Base-by-base conservation (phyloP, 53 echinoderm and acorn worm species). In the Echinometra lucunter region DNA sequence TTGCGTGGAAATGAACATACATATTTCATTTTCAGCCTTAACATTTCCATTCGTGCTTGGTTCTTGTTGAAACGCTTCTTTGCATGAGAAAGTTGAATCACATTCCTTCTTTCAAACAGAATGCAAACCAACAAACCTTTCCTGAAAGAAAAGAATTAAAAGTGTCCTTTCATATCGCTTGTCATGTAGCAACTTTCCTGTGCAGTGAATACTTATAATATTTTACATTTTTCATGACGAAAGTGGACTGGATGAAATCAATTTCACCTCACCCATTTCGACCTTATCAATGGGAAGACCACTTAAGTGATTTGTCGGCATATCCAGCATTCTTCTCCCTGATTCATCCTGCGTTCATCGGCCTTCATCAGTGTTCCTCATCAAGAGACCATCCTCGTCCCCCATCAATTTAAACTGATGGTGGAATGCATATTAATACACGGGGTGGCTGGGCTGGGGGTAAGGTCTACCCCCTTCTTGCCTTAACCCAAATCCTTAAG, bases 221-320 rank as follows among this genome's bases (percentile, higher is more conserved):
- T 40, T 42, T 42, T 42, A 10, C 40, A 40, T 81, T 42, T 81
- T 81, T 81, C 18, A 44, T 44, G 81, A 81, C 23, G 23, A 44
- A 6, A 80, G 35, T 12, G 80, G 9, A 9, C 4, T 4, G 6
- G 81, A 44, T 44, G 21, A 72, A 72, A 63, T 32, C 37, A 37
- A 32, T 72, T 30, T 32, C 40, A 81, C 81, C 81, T 44, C 18
- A 81, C 44, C 81, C 19, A 81, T 81, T 44, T 81, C 25, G 23
- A 44, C 44, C 81, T 44, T 44, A 40, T 81, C 81, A 81, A 81
- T 81, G 45, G 44, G 81, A 81, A 44, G 81, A 42, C 19, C 81
- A 81, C 81, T 81, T 81, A 81, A 81, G 81, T 81, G 81, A 81
- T 81, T 81, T 81, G 42, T 44, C 81, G 81, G 81, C 81, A 81